Percentiles rank a stretch among this genome's conserved stretches.
These are phyloP conservation scores for Colaptes auratus DNA, from an alignment of 2,113 vertebrate genomes.

Conservation along the genomic window DNA sequence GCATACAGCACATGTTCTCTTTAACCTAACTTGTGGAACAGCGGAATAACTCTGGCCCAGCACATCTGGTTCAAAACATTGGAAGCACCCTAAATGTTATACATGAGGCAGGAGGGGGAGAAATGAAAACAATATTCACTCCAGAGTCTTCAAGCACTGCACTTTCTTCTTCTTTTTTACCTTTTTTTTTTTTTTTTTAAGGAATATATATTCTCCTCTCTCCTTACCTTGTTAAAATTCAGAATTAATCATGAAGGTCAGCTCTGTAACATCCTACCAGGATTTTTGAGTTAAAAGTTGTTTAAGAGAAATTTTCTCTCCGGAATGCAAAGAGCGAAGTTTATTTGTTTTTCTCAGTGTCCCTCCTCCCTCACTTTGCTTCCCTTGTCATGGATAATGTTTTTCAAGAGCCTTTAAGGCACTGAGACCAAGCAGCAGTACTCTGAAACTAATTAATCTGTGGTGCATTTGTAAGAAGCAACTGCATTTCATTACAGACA, in stretches of 20 bases:
- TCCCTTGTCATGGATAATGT: background rate
- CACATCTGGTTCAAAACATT: constrained; percentile 22
- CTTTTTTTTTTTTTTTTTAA: no score
- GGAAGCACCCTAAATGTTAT: background rate
- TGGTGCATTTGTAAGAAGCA: constrained; percentile 34
- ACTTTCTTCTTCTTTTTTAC: background rate
- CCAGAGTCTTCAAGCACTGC: background rate
- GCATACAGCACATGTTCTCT: background rate
- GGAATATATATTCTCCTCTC: background rate
- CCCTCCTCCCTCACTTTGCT: background rate
- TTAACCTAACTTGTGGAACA: background rate
- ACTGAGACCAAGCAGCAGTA: constrained; percentile 16
- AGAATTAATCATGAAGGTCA: background rate
- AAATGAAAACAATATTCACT: background rate
- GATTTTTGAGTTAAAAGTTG: background rate
- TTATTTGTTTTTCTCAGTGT: background rate
- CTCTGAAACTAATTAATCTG: constrained; percentile 56
- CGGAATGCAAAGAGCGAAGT: background rate
- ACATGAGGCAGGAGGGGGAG: background rate
- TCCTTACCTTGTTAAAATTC: background rate
- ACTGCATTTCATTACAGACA: constrained; percentile 51
- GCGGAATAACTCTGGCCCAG: background rate
- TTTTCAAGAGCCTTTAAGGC: constrained; percentile 10
- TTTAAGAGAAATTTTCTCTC: background rate
- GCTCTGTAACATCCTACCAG: background rate